Evolutionary conservation across 2,797 vertebrate species (phyloP).

Genomic region (Eupleurogrammus muticus): DNA sequence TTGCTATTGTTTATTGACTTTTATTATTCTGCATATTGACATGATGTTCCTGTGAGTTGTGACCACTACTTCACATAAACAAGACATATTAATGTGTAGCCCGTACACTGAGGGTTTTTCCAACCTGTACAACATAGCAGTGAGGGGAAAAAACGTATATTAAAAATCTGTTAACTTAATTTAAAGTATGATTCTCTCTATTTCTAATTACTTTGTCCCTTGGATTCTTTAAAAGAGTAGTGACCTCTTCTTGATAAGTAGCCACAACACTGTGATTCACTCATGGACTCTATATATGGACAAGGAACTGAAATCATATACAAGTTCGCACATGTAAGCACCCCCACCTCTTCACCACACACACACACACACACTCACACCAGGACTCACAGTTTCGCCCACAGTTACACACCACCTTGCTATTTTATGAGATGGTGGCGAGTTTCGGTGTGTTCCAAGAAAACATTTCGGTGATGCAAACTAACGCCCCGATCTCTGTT

Average conservation of each 20-base stretch:
- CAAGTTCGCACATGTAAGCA: slow-evolving; percentile 41
- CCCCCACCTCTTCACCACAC: slow-evolving; percentile 4
- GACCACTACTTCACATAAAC: background rate
- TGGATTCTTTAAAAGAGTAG: background rate
- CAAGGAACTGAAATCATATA: slow-evolving; percentile 27
- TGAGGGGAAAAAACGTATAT: background rate
- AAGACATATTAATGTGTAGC: background rate
- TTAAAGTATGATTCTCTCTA: too few species aligned
- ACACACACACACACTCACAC: background rate
- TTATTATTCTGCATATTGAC: background rate
- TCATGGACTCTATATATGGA: slow-evolving; percentile 9
- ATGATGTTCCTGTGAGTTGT: background rate
- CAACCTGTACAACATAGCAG: background rate
- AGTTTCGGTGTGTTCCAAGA: slow-evolving; percentile 34
- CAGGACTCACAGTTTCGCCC: slow-evolving; percentile 51
- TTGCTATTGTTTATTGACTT: background rate
- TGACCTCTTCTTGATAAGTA: slow-evolving; percentile 11
- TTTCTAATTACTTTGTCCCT: too few species aligned
- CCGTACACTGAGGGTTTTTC: background rate
- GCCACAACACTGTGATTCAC: background rate
- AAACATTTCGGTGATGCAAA: background rate
- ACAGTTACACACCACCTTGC: slow-evolving; percentile 23
- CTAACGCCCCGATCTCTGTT: slow-evolving; percentile 5
- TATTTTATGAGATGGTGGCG: slow-evolving; percentile 18
- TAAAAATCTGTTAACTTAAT: background rate